Evolutionary conservation across 2,113 vertebrate species (phyloP).

Genomic region (Delphinapterus leucas): DNA sequence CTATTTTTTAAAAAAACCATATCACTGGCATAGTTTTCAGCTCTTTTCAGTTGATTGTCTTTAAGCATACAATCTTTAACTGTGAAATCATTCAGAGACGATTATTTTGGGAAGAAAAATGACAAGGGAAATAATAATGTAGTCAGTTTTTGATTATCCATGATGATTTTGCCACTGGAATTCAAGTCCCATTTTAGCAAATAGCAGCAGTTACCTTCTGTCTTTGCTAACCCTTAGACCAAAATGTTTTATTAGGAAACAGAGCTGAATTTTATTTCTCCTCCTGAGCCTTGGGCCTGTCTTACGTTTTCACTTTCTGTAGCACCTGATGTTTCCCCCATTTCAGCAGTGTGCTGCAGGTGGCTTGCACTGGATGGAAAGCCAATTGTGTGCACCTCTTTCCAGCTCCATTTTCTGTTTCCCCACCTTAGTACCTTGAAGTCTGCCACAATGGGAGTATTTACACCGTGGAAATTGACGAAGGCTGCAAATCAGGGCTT

Average conservation of each 20-base stretch:
- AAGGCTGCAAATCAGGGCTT: not conserved
- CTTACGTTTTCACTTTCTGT: slow-evolving; percentile 19
- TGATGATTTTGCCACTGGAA: slow-evolving; percentile 64
- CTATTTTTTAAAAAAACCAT: not conserved
- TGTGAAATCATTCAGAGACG: slow-evolving; percentile 55
- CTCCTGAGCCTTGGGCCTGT: not conserved
- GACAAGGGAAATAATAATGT: slow-evolving; percentile 35
- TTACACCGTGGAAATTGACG: not conserved
- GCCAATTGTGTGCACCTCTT: not conserved
- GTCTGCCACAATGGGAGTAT: not conserved
- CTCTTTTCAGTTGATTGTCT: slow-evolving; percentile 49
- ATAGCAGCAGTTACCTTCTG: slow-evolving; percentile 43
- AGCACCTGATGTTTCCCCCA: slow-evolving; percentile 15
- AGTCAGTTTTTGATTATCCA: slow-evolving; percentile 48
- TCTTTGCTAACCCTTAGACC: slow-evolving; percentile 43
- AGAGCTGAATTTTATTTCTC: slow-evolving; percentile 39
- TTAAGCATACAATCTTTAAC: slow-evolving; percentile 26
- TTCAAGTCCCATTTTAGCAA: slow-evolving; percentile 50
- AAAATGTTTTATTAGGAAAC: slow-evolving; percentile 62
- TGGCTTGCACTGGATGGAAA: not conserved
- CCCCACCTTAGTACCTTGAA: not conserved
- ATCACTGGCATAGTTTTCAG: slow-evolving; percentile 48
- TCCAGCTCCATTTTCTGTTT: not conserved
- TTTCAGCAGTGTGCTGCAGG: not conserved
- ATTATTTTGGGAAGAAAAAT: slow-evolving; percentile 58